phyloP scores from a whole-genome alignment of 1,140 invertebrate species.

The Oncopodura yosiiana region DNA sequence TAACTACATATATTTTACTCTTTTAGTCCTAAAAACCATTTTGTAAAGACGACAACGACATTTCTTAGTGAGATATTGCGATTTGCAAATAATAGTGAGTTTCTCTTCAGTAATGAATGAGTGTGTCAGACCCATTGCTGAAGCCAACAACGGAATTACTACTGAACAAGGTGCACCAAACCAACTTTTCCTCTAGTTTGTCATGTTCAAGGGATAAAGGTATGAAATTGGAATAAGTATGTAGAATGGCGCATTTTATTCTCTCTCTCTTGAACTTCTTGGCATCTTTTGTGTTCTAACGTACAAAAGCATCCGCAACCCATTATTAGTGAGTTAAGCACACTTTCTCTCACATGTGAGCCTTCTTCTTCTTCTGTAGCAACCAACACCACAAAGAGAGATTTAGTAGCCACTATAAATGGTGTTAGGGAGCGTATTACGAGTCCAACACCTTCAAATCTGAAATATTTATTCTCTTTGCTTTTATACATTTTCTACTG shows the following conservation, averaged over 20 bases:
- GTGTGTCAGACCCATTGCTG: not conserved
- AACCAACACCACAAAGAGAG: slow-evolving; percentile 18
- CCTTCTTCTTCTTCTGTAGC: too few relatives aligned
- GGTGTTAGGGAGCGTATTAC: slow-evolving; percentile 1
- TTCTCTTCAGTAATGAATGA: slow-evolving; percentile 16
- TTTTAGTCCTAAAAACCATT: not conserved
- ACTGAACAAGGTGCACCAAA: too few relatives aligned
- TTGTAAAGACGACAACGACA: slow-evolving; percentile 1
- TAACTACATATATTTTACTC: not conserved
- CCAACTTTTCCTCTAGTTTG: too few relatives aligned
- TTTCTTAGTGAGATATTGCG: slow-evolving; percentile 12
- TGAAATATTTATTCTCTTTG: slow-evolving; percentile 14
- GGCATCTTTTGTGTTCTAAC: slow-evolving; percentile 2
- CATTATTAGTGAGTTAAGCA: slow-evolving; percentile 15
- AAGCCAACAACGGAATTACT: too few relatives aligned
- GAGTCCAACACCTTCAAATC: slow-evolving; percentile 15
- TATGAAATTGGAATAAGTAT: too few relatives aligned
- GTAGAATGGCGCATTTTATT: not conserved
- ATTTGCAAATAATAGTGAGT: slow-evolving; percentile 18
- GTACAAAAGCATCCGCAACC: slow-evolving; percentile 9
- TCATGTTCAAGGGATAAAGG: too few relatives aligned
- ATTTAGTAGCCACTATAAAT: slow-evolving; percentile 13
- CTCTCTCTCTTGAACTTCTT: slow-evolving; percentile 5
- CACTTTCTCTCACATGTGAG: slow-evolving; percentile 9
- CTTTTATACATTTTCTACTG: too few relatives aligned